Evolutionary conservation across 2,113 vertebrate species (phyloP).

Genomic region (Takifugu bimaculatus): DNA sequence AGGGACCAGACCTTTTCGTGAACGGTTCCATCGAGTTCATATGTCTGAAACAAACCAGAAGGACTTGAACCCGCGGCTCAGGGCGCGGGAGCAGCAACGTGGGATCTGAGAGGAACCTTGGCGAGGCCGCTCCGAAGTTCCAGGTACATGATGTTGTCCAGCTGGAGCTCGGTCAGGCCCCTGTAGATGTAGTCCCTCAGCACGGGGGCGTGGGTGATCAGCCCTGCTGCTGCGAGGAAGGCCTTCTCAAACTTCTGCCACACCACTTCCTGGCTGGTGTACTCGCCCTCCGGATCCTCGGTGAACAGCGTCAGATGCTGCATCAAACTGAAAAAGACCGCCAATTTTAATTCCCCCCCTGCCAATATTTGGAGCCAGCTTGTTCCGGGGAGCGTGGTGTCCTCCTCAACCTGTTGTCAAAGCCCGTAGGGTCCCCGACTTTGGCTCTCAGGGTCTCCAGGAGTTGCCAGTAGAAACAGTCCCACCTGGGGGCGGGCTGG

Average conservation of each 20-base stretch:
- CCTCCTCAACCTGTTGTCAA: slow-evolving; percentile 79
- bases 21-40: slow-evolving; percentile 84
- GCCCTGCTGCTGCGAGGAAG: slow-evolving; percentile 75
- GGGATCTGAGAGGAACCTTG: slow-evolving; percentile 60
- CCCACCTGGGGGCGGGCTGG: slow-evolving; percentile 61
- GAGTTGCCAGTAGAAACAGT: slow-evolving; percentile 80
- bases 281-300: slow-evolving; percentile 76
- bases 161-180: slow-evolving; percentile 79
- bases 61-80: not conserved
- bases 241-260: slow-evolving; percentile 84
- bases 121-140: slow-evolving; percentile 82
- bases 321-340: slow-evolving; percentile 74
- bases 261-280: slow-evolving; percentile 73
- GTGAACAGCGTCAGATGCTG: slow-evolving; percentile 83
- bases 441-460: slow-evolving; percentile 71
- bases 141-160: slow-evolving; percentile 83
- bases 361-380: no score
- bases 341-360: not conserved
- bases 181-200: slow-evolving; percentile 83
- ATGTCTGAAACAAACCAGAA: slow-evolving; percentile 71
- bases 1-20: slow-evolving; percentile 78
- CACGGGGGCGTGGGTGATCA: slow-evolving; percentile 83
- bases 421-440: slow-evolving; percentile 60
- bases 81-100: not conserved
- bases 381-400: not conserved